Evolutionary conservation across 2,113 vertebrate genomes (phyloP), one percentile per base, ranked within the genome.

Genomic region (Pyrgilauda ruficollis): DNA sequence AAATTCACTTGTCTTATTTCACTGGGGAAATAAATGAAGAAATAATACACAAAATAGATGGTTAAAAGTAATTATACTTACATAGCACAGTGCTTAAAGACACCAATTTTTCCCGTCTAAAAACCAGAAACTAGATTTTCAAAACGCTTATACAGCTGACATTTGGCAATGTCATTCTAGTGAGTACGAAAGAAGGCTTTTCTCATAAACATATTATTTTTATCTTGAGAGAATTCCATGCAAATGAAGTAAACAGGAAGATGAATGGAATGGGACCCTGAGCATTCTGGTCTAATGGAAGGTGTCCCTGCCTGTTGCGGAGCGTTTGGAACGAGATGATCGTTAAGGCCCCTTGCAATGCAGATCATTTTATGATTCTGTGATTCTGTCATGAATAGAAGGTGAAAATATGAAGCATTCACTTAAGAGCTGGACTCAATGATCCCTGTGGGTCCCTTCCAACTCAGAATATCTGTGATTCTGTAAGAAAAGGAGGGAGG

Each of bases 51-150:
- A 94, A 90, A 90, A 87, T 10, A 90, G 73, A 91, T 74, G 43
- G 35, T 94, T 93, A 64, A 84, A 93, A 90, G 68, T 79, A 89
- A 93, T 89, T 77, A 70, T 47, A 91, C 33, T 93, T 73, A 84
- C 69, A 88, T 8, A 79, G 55, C 30, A 53, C 18, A 70, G 33
- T 52, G 80, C 35, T 86, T 87, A 87, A 89, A 92, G 61, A 87
- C n/a, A 75, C 4, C 17, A n/a, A 61, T 84, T 58, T 52, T 31
- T 37, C 19, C 6, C 21, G 21, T 43, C 62, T 47, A 30, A 89
- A 87, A 83, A 22, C 1, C 35, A 3, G 81, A 91, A 96, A 67
- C 52, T 80, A 75, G 56, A 61, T 86, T 90, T 93, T 74, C 64
- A 61, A 87, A 80, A 77, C 50, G 70, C 33, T 90, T 67, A 35